A percentile compares a stretch with the other conserved stretches of the same genome.
These are phyloP conservation scores for Mallotus villosus DNA, from an alignment of 2,797 vertebrate genomes.

Conservation along the genomic window DNA sequence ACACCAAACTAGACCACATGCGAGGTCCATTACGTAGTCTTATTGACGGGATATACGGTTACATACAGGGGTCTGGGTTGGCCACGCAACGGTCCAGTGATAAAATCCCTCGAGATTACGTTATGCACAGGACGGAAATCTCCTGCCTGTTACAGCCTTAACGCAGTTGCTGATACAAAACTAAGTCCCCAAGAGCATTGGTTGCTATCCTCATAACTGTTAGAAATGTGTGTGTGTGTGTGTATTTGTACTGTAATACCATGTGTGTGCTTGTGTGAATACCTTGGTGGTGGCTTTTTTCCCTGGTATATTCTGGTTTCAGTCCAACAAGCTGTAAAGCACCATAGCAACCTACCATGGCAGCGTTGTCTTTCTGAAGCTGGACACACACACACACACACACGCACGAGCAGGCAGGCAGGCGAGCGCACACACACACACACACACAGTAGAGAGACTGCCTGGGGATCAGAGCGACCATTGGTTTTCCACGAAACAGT, in stretches of 20 bases:
- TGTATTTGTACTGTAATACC: background rate
- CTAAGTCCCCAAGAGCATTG: slow-evolving; percentile 18
- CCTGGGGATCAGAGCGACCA: background rate
- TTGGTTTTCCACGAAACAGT: background rate
- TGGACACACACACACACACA: background rate
- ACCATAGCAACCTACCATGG: background rate
- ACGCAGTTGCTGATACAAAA: background rate
- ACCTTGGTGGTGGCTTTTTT: background rate
- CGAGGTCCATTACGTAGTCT: slow-evolving; percentile 51
- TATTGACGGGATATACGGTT: slow-evolving; percentile 38
- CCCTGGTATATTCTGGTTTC: background rate
- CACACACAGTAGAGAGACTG: background rate
- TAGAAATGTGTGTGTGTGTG: slow-evolving; percentile 5
- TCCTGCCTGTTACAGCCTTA: background rate
- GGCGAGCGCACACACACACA: background rate
- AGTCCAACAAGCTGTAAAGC: too few species aligned
- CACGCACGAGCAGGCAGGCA: background rate
- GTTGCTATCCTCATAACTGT: slow-evolving; percentile 1
- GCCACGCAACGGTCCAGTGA: background rate
- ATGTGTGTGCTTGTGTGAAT: slow-evolving; percentile 5
- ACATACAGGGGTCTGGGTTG: background rate
- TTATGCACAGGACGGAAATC: slow-evolving; percentile 12
- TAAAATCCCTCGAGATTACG: slow-evolving; percentile 51
- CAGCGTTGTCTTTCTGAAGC: background rate
- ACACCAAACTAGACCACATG: slow-evolving; percentile 48